These are phyloP conservation scores for Mizuhopecten yessoensis DNA, from an alignment of 1,140 invertebrate genomes.

Conservation along the genomic window DNA sequence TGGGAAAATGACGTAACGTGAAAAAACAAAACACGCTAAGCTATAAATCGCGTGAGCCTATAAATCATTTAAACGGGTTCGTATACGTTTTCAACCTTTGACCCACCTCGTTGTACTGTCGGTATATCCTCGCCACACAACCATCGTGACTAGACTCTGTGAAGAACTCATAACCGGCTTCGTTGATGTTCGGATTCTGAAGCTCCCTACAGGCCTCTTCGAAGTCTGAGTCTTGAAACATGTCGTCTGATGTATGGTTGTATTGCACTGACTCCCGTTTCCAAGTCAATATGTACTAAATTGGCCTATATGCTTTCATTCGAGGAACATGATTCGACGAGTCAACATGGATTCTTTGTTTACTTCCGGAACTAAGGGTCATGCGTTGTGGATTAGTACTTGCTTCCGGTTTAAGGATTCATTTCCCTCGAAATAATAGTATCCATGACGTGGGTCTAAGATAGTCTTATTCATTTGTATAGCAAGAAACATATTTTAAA, in stretches of 20 bases:
- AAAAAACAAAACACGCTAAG: too few relatives aligned
- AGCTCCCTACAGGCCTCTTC: not conserved
- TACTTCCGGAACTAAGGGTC: conserved; percentile 30
- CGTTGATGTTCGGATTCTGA: not conserved
- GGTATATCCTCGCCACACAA: not conserved
- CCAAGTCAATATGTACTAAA: not conserved
- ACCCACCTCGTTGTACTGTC: conserved; percentile 31
- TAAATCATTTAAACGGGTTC: too few relatives aligned
- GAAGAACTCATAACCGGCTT: not conserved
- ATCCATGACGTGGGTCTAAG: too few relatives aligned
- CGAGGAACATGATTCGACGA: not conserved
- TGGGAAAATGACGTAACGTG: too few relatives aligned
- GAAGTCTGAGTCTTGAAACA: not conserved
- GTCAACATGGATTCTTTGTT: not conserved
- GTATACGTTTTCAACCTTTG: too few relatives aligned
- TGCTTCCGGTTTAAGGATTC: not conserved
- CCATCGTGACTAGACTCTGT: not conserved
- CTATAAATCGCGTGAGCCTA: too few relatives aligned
- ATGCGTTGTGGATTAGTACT: not conserved
- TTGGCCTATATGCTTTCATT: not conserved
- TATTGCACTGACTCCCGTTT: not conserved
- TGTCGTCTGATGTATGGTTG: not conserved
- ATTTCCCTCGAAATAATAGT: too few relatives aligned
- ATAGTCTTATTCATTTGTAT: too few relatives aligned
- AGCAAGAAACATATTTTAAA: too few relatives aligned